Evolutionary conservation across 2,113 vertebrate species (phyloP).

Genomic region (Leucoraja erinaceus): DNA sequence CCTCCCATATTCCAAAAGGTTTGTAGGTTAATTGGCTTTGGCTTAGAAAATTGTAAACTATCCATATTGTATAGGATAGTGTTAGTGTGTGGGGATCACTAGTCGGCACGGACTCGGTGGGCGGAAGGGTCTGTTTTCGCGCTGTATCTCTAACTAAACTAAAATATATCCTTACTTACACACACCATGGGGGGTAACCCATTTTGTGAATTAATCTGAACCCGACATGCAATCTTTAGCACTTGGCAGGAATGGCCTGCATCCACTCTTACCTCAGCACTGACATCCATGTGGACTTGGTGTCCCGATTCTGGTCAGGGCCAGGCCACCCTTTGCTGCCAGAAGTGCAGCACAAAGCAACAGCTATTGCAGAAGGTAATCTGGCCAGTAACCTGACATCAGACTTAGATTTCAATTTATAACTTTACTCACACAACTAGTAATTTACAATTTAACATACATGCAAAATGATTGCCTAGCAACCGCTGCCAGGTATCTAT

Average conservation of each 20-base stretch:
- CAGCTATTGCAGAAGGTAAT: background rate
- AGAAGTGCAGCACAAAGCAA: background rate
- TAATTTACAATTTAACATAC: background rate
- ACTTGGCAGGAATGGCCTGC: background rate
- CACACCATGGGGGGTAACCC: too few species aligned
- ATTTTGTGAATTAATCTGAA: background rate
- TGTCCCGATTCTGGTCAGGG: too few species aligned
- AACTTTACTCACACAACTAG: background rate
- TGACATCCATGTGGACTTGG: background rate
- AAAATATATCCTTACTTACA: background rate
- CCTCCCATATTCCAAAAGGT: too few species aligned
- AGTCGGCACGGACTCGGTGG: too few species aligned
- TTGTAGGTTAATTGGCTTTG: too few species aligned
- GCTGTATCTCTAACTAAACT: too few species aligned
- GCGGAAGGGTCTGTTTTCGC: too few species aligned
- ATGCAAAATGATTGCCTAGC: constrained; percentile 1
- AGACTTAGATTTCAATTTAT: background rate
- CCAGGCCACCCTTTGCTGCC: background rate
- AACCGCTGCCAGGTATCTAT: constrained; percentile 23
- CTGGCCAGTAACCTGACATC: background rate
- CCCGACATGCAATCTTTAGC: background rate
- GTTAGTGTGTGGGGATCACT: too few species aligned
- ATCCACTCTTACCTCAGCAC: background rate
- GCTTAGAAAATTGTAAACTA: too few species aligned
- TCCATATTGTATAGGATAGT: too few species aligned